Evolutionary conservation across 2,797 vertebrate species (phyloP).

Genomic region (Leucoraja ocellata): DNA sequence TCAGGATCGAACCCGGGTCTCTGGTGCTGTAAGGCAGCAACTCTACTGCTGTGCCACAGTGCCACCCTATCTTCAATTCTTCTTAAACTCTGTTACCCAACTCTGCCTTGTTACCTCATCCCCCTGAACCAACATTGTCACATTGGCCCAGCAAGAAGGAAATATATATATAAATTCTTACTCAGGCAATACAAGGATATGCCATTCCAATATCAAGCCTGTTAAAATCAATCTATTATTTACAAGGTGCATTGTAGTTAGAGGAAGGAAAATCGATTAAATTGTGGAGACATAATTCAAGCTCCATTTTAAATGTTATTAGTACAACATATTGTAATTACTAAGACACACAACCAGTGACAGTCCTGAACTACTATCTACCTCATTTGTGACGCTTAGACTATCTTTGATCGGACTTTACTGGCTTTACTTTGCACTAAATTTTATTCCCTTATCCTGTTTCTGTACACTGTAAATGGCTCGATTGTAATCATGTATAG

Average conservation of each 20-base stretch:
- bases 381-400: too few relatives aligned
- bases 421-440: too few relatives aligned
- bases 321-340: too few relatives aligned
- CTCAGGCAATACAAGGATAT: neutral
- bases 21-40: too few relatives aligned
- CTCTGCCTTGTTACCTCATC: neutral
- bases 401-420: too few relatives aligned
- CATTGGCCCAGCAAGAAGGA: neutral
- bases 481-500: too few relatives aligned
- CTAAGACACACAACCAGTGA: too few relatives aligned
- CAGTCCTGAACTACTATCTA: too few relatives aligned
- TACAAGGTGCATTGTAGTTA: neutral
- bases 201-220: neutral
- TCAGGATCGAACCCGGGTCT: too few relatives aligned
- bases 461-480: too few relatives aligned
- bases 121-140: neutral
- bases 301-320: neutral
- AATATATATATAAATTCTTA: neutral
- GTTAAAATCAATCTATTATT: neutral
- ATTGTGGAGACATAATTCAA: neutral
- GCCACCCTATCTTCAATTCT: neutral
- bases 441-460: too few relatives aligned
- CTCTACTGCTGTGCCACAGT: too few relatives aligned
- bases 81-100: neutral
- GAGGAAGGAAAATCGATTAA: neutral